Evolutionary conservation across 2,888 invertebrate species (phyloP), one percentile per base, ranked within the genome.

Genomic region (Phyllotreta cruciferae): DNA sequence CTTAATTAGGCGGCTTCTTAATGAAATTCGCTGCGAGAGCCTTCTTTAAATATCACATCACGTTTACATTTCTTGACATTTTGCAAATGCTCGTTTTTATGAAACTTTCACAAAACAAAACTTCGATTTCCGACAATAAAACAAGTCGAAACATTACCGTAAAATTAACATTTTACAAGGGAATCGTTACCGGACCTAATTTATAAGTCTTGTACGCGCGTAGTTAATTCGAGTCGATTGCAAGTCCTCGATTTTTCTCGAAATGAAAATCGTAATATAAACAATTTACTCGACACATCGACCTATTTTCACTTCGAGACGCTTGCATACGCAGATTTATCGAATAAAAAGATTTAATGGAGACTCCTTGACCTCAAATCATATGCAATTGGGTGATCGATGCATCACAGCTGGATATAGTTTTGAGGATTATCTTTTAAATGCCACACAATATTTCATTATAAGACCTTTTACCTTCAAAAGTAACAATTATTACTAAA

Each of bases 221-320:
- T 10, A 10, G 34, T 49, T 49, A 36, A 49, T 49, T 6, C n/a
- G 36, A n/a, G 47, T 9, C 9, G 5, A 47, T 39, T 39, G 24
- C 3, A 34, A 58, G 36, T 45, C 62, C 60, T 66, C 56, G 64
- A 11, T 50, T 42, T 44, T 47, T 35, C 55, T 57, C 24, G 24
- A 24, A 24, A 60, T 66, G 55, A 14, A 49, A 53, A 50, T 54
- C 24, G 41, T 10, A 53, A 57, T 47, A 56, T 56, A 62, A 62
- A 61, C 61, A 66, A 55, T 61, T 56, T 36, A 62, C 54, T 62
- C 45, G 64, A 57, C 60, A 64, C 53, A 4, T 24, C 64, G 64
- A 66, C 66, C 66, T 58, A 64, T 62, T 60, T 64, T 24, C 24
- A 60, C 58, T 58, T 49, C 47, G 58, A 64, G 47, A 58, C n/a